Evolutionary conservation across 2,113 vertebrate genomes (phyloP).

Genomic region (Amazona guildingii): DNA sequence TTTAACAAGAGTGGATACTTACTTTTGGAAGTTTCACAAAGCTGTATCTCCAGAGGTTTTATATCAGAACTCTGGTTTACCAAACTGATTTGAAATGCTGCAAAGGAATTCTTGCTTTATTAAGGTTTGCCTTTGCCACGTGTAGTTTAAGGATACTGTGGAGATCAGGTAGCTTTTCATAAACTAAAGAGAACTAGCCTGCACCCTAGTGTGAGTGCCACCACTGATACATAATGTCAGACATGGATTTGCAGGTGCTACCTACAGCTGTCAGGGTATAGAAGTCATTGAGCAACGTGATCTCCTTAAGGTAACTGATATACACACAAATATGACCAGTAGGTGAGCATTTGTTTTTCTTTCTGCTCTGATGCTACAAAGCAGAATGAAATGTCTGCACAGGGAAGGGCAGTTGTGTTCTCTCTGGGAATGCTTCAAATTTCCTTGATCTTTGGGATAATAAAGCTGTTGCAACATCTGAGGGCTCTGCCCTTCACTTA

Average conservation of each 20-base stretch:
- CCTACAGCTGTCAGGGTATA: not conserved
- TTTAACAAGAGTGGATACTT: not conserved
- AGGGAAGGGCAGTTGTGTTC: not conserved
- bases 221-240: not conserved
- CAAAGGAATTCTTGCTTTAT: not conserved
- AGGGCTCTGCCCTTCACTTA: not conserved
- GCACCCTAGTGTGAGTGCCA: not conserved
- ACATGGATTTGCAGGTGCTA: not conserved
- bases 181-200: not conserved
- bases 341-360: not conserved
- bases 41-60: not conserved
- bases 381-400: not conserved
- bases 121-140: not conserved
- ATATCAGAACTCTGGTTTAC: not conserved
- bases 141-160: not conserved
- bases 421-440: not conserved
- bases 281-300: not conserved
- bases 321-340: not conserved
- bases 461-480: not conserved
- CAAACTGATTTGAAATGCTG: not conserved
- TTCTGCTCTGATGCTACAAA: not conserved
- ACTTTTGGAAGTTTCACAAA: not conserved
- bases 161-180: not conserved
- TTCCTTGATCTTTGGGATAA: not conserved
- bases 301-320: not conserved